Evolutionary conservation across 2,797 vertebrate genomes (phyloP).

Genomic region (Decapterus maruadsi): DNA sequence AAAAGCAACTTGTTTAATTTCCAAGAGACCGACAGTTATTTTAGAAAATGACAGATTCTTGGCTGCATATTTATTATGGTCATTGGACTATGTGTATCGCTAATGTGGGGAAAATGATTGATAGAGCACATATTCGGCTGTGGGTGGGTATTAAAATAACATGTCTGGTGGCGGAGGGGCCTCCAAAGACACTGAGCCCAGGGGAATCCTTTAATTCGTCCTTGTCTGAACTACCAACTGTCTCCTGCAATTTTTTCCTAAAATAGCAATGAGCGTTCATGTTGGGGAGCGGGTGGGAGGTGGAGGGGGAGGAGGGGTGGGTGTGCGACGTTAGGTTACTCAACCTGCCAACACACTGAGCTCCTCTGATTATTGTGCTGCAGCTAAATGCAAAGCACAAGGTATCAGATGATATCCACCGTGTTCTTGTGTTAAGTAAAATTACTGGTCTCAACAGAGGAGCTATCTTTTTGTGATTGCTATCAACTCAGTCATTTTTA

Average conservation of each 20-base stretch:
- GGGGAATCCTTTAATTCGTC: slow-evolving; percentile 65
- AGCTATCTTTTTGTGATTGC: not conserved
- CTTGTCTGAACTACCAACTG: slow-evolving; percentile 54
- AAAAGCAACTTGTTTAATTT: slow-evolving; percentile 11
- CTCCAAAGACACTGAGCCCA: slow-evolving; percentile 50
- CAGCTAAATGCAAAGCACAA: slow-evolving; percentile 46
- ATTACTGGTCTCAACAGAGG: not conserved
- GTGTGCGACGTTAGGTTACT: slow-evolving; percentile 28
- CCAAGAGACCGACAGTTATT: not conserved
- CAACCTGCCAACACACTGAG: slow-evolving; percentile 45
- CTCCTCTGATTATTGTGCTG: slow-evolving; percentile 34
- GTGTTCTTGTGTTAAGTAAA: slow-evolving; percentile 16
- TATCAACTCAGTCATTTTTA: not conserved
- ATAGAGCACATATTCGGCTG: slow-evolving; percentile 28
- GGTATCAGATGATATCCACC: slow-evolving; percentile 16
- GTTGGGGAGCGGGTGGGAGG: slow-evolving; percentile 3
- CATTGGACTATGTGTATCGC: slow-evolving; percentile 18
- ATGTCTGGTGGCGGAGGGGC: slow-evolving; percentile 37
- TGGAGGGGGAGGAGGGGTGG: no score
- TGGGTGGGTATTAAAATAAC: slow-evolving; percentile 48
- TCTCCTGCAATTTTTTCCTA: slow-evolving; percentile 46
- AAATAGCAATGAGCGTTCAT: slow-evolving; percentile 54
- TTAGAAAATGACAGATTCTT: slow-evolving; percentile 4
- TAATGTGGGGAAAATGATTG: slow-evolving; percentile 53
- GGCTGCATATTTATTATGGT: slow-evolving; percentile 13